phyloP scores from a whole-genome alignment of 2,797 vertebrate species.

The Cygnus olor region DNA sequence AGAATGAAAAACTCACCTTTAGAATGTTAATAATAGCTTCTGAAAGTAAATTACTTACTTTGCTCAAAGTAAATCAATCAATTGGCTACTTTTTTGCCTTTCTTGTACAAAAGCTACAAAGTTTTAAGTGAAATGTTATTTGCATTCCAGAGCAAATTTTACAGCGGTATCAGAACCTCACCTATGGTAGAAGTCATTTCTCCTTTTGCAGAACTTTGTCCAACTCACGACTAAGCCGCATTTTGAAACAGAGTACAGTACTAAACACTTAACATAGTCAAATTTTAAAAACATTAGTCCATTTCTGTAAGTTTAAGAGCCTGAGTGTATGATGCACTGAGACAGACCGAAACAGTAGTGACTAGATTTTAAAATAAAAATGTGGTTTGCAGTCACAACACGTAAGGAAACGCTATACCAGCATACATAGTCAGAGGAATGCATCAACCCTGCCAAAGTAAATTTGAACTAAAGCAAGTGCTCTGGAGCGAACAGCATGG shows the following conservation, averaged over 20 bases:
- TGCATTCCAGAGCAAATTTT: slow-evolving; percentile 1
- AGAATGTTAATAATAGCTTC: background rate
- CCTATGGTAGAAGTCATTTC: background rate
- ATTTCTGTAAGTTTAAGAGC: slow-evolving; percentile 34
- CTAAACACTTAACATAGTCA: background rate
- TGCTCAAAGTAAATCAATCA: background rate
- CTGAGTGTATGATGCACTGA: background rate
- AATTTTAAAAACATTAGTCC: background rate
- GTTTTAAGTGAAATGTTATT: background rate
- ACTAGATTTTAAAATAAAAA: slow-evolving; percentile 15
- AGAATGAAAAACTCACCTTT: slow-evolving; percentile 47
- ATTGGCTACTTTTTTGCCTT: background rate
- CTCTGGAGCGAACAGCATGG: background rate
- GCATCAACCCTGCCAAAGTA: background rate
- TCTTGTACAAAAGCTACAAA: background rate
- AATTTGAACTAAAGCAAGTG: background rate
- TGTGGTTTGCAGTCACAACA: background rate
- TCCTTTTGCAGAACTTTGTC: background rate
- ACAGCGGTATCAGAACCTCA: slow-evolving; percentile 38
- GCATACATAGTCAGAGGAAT: slow-evolving; percentile 2
- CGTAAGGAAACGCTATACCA: background rate
- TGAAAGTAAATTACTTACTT: background rate
- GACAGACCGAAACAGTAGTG: background rate
- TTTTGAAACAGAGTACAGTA: slow-evolving; percentile 27
- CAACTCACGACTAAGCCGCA: background rate